A percentile compares a stretch with the other conserved stretches of the same genome.
Evolutionary conservation across 2,113 vertebrate genomes (phyloP).

Genomic region (Phodopus roborovskii): DNA sequence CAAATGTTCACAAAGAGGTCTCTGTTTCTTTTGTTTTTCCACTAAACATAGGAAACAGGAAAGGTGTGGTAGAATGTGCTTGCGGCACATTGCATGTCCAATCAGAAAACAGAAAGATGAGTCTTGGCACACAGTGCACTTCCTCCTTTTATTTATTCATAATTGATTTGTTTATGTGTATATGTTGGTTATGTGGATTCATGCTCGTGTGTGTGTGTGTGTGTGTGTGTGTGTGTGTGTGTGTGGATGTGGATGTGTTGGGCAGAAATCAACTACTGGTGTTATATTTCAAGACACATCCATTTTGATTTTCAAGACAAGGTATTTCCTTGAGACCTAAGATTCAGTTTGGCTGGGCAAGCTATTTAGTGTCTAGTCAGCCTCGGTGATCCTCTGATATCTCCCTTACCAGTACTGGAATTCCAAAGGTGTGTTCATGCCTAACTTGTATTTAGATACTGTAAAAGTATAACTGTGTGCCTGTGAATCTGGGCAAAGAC

Average conservation of each 20-base stretch:
- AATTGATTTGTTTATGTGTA: not conserved
- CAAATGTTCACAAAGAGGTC: not conserved
- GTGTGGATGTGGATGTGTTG: fast-evolving
- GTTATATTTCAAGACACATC: not conserved
- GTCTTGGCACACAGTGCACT: no score
- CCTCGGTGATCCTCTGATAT: no score
- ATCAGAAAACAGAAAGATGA: no score
- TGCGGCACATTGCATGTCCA: no score
- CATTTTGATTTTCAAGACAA: not conserved
- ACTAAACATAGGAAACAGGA: not conserved
- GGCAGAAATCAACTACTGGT: not conserved
- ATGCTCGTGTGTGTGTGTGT: no score
- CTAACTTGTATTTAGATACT: not conserved
- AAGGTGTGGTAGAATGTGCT: not conserved
- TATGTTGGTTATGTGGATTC: not conserved
- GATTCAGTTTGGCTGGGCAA: not conserved
- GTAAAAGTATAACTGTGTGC: not conserved
- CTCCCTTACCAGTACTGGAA: not conserved
- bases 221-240: not conserved
- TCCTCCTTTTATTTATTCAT: no score
- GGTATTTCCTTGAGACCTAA: not conserved
- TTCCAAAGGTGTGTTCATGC: not conserved
- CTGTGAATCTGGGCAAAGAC: not conserved
- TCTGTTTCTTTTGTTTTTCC: not conserved
- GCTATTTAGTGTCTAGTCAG: not conserved